Evolutionary conservation across 2,797 vertebrate genomes (phyloP).

Genomic region (Hypotaenidia okinawae): DNA sequence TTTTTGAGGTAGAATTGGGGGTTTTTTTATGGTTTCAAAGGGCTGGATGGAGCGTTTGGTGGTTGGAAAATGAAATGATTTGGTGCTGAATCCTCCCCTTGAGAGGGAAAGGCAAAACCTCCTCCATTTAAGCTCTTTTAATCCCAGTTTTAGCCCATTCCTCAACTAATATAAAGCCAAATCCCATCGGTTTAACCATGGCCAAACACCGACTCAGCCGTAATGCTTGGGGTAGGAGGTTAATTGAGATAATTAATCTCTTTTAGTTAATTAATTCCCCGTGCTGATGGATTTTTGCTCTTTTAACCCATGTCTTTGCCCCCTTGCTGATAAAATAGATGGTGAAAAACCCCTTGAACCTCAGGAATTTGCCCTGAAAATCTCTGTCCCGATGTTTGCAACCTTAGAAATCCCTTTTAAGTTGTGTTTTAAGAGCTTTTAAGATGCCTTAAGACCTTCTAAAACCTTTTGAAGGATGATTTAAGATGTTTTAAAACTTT

Average conservation of each 20-base stretch:
- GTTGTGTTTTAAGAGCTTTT: not conserved
- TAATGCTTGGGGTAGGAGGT: not conserved
- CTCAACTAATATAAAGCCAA: too few relatives aligned
- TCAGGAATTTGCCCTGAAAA: not conserved
- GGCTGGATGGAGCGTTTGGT: not conserved
- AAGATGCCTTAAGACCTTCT: not conserved
- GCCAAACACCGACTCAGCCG: too few relatives aligned
- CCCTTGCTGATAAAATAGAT: not conserved
- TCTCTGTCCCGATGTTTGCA: not conserved
- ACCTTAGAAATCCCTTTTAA: rapidly evolving
- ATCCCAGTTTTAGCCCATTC: not conserved
- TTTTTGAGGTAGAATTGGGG: not conserved
- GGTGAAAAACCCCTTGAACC: not conserved
- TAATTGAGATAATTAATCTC: not conserved
- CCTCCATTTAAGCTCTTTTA: too few relatives aligned
- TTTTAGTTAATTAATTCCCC: not conserved
- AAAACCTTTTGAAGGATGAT: not conserved
- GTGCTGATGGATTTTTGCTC: not conserved
- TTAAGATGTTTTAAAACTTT: not conserved
- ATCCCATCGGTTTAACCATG: too few relatives aligned
- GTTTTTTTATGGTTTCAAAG: not conserved
- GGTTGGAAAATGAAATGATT: not conserved
- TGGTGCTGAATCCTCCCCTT: not conserved
- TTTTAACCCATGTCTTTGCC: not conserved
- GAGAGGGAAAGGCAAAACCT: not conserved